Evolutionary conservation across 2,888 invertebrate genomes (phyloP), one percentile per base, ranked within the genome.

Genomic region (Mycalesis mineus): DNA sequence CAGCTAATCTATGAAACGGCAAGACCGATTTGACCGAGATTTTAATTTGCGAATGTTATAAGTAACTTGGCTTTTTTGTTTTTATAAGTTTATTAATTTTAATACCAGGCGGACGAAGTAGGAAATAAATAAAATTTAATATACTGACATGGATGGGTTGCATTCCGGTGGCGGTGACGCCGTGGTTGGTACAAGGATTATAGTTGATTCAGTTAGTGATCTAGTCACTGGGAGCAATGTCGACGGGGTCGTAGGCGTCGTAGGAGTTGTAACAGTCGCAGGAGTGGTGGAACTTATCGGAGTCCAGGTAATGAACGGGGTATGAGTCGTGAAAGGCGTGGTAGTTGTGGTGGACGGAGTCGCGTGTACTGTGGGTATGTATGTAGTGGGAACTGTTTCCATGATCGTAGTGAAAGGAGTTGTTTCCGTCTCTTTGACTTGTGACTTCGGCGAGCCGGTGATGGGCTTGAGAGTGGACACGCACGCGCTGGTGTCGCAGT

Each of bases 401-500:
- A 57, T 22, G 0, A 55, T 28, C 7, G 53, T 45, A 1, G 47
- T 40, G 4, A 48, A 57, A 6, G 57, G 59, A 13, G 58, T 57
- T n/a, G 52, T 44, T 55, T 44, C 13, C 15, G 62, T 61, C 13
- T 64, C 36, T n/a, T 77, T 65, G 58, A 72, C 63, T 7, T 78
- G 69, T 55, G 67, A 55, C 61, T 76, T 74, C 0, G 79, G 77
- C 50, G 76, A 69, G 1, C 76, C 77, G 0, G 63, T 55, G 0
- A 52, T 15, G 0, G 73, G 71, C 1, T 69, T 62, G 5, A 52
- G 39, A n/a, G 75, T 61, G n/a, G 69, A 62, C 7, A 77, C 67
- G 65, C 94, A 94, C 1, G 80, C 77, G 15, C 73, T 85, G 29
- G 89, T 79, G 72, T 93, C 93, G 73, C 97, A 97, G 45, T 92